These are phyloP conservation scores for Anagrus nilaparvatae DNA, from an alignment of 1,140 invertebrate species.

Conservation along the genomic window DNA sequence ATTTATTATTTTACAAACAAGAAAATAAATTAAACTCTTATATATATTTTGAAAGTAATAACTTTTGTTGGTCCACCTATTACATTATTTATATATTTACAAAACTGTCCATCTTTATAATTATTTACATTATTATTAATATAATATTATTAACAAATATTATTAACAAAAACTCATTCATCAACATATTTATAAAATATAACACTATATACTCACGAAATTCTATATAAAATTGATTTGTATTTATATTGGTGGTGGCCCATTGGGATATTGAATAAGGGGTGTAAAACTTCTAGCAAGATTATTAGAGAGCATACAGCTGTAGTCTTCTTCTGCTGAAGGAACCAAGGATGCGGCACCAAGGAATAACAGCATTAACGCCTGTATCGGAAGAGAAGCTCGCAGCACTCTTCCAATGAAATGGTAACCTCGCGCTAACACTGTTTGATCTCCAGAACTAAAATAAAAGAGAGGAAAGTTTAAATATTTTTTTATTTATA, in stretches of 20 bases:
- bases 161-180: no score
- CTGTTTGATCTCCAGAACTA: slow-evolving; percentile 44
- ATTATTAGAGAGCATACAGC: slow-evolving; percentile 71
- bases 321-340: slow-evolving; percentile 73
- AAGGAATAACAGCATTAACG: slow-evolving; percentile 76
- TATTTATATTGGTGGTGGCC: slow-evolving; percentile 78
- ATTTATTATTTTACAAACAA: no score
- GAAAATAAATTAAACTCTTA: no score
- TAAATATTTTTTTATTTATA: background rate
- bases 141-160: no score
- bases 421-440: slow-evolving; percentile 61
- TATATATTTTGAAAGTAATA: no score
- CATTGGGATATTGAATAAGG: slow-evolving; percentile 76
- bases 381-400: slow-evolving; percentile 84
- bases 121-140: no score
- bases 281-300: slow-evolving; percentile 72
- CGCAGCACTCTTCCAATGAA: slow-evolving; percentile 80
- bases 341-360: slow-evolving; percentile 82
- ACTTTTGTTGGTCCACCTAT: no score
- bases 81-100: no score
- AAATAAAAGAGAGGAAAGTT: slow-evolving; percentile 8
- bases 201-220: no score
- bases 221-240: no score
- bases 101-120: no score
- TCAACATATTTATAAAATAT: no score